Evolutionary conservation across 2,888 invertebrate species (phyloP).

Genomic region (Pinctada fucata): DNA sequence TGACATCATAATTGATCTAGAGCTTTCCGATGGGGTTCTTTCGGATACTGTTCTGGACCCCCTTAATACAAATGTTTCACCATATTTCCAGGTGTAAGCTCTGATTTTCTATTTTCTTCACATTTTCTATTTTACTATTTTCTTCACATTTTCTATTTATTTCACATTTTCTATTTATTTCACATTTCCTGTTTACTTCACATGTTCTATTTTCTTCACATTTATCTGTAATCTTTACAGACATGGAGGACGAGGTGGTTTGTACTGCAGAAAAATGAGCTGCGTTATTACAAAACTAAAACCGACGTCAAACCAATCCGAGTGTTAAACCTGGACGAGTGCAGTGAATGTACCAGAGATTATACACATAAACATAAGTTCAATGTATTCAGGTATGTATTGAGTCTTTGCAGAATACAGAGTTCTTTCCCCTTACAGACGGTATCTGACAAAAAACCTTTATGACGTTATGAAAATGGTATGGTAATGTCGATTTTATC

Average conservation of each 20-base stretch:
- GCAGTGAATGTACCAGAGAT: constrained; percentile 62
- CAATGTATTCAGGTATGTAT: constrained; percentile 61
- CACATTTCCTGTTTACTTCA: background rate
- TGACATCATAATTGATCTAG: too few species aligned
- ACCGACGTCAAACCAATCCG: constrained; percentile 63
- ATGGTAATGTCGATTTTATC: background rate
- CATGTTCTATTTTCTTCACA: too few species aligned
- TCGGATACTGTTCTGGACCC: too few species aligned
- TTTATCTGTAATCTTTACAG: constrained; percentile 39
- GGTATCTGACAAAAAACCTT: too few species aligned
- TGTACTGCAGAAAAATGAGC: constrained; percentile 69
- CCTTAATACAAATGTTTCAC: too few species aligned
- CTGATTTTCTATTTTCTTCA: too few species aligned
- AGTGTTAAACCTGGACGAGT: constrained; percentile 67
- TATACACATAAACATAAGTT: constrained; percentile 53
- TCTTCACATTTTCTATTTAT: background rate
- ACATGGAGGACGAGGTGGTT: constrained; percentile 74
- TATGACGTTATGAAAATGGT: too few species aligned
- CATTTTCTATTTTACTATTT: too few species aligned
- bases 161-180: constrained; percentile 6
- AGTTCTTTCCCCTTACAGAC: too few species aligned
- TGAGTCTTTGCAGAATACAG: background rate
- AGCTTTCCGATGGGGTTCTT: too few species aligned
- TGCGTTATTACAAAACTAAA: constrained; percentile 70
- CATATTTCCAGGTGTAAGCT: too few species aligned